Evolutionary conservation across 2,888 invertebrate species (phyloP), one percentile per base, ranked within the genome.

Genomic region (Hydraecia micacea): DNA sequence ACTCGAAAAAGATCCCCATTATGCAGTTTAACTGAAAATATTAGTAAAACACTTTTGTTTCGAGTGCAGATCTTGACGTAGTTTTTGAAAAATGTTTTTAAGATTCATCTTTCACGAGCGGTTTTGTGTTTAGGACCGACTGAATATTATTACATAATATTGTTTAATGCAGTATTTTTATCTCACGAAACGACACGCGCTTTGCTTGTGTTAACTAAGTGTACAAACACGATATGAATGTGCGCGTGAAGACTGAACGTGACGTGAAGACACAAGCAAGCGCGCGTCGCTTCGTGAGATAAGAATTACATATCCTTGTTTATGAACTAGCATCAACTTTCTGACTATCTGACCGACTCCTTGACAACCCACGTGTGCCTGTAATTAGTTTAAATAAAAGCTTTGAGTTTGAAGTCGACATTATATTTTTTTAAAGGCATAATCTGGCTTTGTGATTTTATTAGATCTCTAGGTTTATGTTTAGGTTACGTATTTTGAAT

Each of bases 391-490:
- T 6, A 36, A 69, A 69, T 49, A 49, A 25, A 52, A 36, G 52
- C 9, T 32, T 52, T 32, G 15, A 28, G 0, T 46, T 67, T 11
- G 36, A 73, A 36, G 1, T 28, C 15, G 9, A 39, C 28, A 49
- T 39, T 25, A 6, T 73, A 49, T 9, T 58, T 68, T 52, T 42
- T 66, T 15, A 28, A 49, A 65, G 25, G 58, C 36, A 15, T 39
- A 18, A 15, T 46, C 9, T 58, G 42, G 52, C 21, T 55, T 76
- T 75, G 77, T 82, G 77, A 80, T 82, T 75, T 67, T n/a, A 69
- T 77, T 52, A 49, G 81, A 77, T 83, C 81, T 83, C 11, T 77
- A 58, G 32, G 36, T 11, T 62, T 63, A 75, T 32, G 8, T 58
- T 73, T 58, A 39, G n/a, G 58, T 70, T 58, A 58, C 3, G 58